Evolutionary conservation across 2,797 vertebrate species (phyloP).

Genomic region (Sandelia bainsii): DNA sequence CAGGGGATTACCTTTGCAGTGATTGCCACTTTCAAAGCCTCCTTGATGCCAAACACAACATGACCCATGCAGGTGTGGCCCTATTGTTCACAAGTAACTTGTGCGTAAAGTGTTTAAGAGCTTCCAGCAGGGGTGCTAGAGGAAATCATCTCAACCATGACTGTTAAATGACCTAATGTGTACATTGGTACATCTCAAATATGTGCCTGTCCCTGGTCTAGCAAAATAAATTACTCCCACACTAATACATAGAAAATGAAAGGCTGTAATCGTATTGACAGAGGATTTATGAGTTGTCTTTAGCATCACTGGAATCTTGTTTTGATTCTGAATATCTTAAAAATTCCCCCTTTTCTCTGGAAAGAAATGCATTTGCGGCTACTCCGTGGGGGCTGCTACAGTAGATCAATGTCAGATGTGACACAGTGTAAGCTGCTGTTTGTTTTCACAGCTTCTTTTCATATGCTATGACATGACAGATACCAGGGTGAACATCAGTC

Average conservation of each 20-base stretch:
- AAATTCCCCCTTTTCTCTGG: slow-evolving; percentile 8
- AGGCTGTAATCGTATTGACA: slow-evolving; percentile 43
- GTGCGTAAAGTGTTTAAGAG: slow-evolving; percentile 44
- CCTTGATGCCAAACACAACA: slow-evolving; percentile 63
- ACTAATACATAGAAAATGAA: slow-evolving; percentile 24
- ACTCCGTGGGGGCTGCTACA: slow-evolving; percentile 36
- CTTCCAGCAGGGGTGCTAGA: slow-evolving; percentile 54
- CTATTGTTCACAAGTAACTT: slow-evolving; percentile 20
- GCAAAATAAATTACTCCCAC: slow-evolving; percentile 4
- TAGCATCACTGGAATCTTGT: background rate
- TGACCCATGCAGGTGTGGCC: slow-evolving; percentile 53
- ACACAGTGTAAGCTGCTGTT: slow-evolving; percentile 61
- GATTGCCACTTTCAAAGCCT: slow-evolving; percentile 58
- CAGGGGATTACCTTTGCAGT: slow-evolving; percentile 44
- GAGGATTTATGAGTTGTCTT: slow-evolving; percentile 47
- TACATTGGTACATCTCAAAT: slow-evolving; percentile 58
- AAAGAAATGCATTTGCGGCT: slow-evolving; percentile 32
- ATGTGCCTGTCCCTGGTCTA: slow-evolving; percentile 50
- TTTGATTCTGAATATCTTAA: slow-evolving; percentile 24
- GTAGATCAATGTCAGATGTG: slow-evolving; percentile 65
- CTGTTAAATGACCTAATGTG: slow-evolving; percentile 59
- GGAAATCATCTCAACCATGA: slow-evolving; percentile 61
- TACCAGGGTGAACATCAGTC: slow-evolving; percentile 54
- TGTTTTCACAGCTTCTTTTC: slow-evolving; percentile 70
- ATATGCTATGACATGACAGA: slow-evolving; percentile 64